These are phyloP conservation scores for Holacanthella duospinosa DNA, from an alignment of 2,888 invertebrate genomes.

Conservation along the genomic window DNA sequence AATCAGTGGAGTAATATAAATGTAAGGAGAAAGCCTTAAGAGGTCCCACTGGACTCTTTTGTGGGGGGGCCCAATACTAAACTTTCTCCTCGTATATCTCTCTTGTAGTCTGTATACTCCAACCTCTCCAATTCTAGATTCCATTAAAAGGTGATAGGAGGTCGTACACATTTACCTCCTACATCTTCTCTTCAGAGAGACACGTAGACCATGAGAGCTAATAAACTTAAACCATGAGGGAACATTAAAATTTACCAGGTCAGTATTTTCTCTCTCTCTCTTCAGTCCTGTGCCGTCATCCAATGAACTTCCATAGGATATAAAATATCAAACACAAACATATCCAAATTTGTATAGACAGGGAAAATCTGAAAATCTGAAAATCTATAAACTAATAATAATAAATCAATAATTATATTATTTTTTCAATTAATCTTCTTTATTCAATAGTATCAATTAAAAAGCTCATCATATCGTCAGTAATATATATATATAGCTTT, in stretches of 20 bases:
- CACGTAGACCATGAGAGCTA: neutral
- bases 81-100: neutral
- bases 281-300: too few species aligned
- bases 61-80: neutral
- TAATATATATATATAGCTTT: too few species aligned
- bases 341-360: too few species aligned
- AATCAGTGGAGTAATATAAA: constrained; percentile 1
- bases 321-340: too few species aligned
- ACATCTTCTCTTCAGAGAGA: neutral
- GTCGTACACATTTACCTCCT: neutral
- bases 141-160: neutral
- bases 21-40: neutral
- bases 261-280: neutral
- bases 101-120: neutral
- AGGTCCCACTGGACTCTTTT: neutral
- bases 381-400: too few species aligned
- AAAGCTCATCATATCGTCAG: neutral
- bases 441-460: neutral
- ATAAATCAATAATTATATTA: too few species aligned
- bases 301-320: too few species aligned
- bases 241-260: constrained; percentile 1
- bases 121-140: neutral
- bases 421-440: neutral
- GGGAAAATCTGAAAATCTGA: too few species aligned
- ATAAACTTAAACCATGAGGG: constrained; percentile 2